Evolutionary conservation across 2,888 invertebrate species (phyloP), one percentile per base, ranked within the genome.

Genomic region (Heteromurus nitidus): DNA sequence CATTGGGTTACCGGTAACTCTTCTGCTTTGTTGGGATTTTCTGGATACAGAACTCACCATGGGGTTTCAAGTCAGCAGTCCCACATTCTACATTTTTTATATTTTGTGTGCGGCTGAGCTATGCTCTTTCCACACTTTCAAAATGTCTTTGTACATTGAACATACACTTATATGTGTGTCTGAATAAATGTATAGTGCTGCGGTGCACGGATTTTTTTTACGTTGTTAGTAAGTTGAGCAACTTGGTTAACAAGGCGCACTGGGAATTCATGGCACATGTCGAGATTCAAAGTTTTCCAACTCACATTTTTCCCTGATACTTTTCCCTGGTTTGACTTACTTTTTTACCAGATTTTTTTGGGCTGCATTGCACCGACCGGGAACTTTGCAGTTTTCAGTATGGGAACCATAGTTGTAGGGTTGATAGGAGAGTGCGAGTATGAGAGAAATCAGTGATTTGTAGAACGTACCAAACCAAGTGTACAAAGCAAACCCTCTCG

Each of bases 231-330:
- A 47, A 64, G 50, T 58, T 58, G 58, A 77, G 36, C 62, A 82
- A 76, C 28, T 76, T 81, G 81, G 65, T 75, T 82, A 82, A 82
- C 82, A 82, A 82, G 82, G 64, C 82, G 76, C 76, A 67, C 60
- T 72, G 82, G 82, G 82, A 82, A 72, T 82, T 82, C 65, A 50
- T 81, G 70, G 75, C 81, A 81, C 82, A 82, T 82, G 76, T 77
- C 76, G 76, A 69, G 76, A 77, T 77, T 69, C 76, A 68, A 69
- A 77, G 62, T 60, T 77, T 72, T 44, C 75, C 77, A 62, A 36
- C 80, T 36, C 44, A 69, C 26, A 50, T 80, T 76, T 80, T 44
- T 26, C 62, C 55, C 76, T 58, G 55, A 13, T 67, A 20, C 60
- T 42, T 47, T 13, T 55, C 20, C 28, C 26, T 1, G 28, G 58